Base-by-base conservation (phyloP, 2,797 vertebrate species). In the Aviceda leuphotes region DNA sequence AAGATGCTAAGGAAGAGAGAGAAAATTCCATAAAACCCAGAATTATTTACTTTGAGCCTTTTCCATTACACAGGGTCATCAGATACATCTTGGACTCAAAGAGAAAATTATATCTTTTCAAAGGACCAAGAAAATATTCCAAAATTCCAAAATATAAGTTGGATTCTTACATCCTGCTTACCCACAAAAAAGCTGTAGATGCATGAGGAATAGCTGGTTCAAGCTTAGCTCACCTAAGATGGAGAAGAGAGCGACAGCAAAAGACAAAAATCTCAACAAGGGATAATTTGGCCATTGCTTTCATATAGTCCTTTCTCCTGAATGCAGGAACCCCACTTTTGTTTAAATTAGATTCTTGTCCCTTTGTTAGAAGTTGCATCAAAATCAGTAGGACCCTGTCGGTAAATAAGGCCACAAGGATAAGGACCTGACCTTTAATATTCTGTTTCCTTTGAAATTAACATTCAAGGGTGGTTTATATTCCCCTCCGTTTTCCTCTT, bases 21-120 rank as follows among this genome's bases (percentile, higher is more conserved):
- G 4, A 84, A 80, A 68, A 20, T 2, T 8, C 1, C 14, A 37
- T 24, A 46, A 39, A 77, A 47, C 35, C 0, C 0, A 28, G 1
- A 12, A 8, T 19, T 1, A 4, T 43, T 74, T 71, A 20, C 9
- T 55, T 41, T 63, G 35, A 71, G 14, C 0, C 2, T 84, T 66
- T 88, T 63, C 18, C 16, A 8, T 43, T 28, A 78, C 31, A 41
- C 4, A n/a, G 28, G 33, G 59, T 31, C 25, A 30, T 46, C n/a
- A 61, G 25, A 52, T 33, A 70, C 14, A 43, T 62, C 16, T 28
- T 61, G 9, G 24, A 55, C 28, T 47, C 63, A 61, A 35, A 77
- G 19, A 65, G 9, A 58, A 58, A 72, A 55, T 17, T 0, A 1
- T 7, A 5, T 1, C 7, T 61, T 59, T 72, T 52, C 47, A 62